Evolutionary conservation across 2,113 vertebrate species (phyloP).

Genomic region (Protomyctophum bolini): DNA sequence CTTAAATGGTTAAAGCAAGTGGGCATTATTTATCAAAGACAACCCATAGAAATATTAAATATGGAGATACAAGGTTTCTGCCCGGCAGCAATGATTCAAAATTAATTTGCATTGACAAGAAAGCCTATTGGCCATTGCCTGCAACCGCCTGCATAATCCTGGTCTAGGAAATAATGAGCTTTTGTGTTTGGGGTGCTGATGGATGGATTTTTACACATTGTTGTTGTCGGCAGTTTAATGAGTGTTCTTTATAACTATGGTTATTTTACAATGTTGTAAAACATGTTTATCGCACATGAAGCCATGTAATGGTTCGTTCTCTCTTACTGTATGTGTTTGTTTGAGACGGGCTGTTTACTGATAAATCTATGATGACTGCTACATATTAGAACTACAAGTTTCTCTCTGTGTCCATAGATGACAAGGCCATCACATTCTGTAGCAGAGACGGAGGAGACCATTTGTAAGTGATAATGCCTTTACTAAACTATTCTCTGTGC

Average conservation of each 20-base stretch:
- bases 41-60: too few species aligned
- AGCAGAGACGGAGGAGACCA: too few species aligned
- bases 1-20: too few species aligned
- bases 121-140: neutral
- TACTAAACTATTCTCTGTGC: too few species aligned
- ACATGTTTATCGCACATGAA: neutral
- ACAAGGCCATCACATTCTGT: too few species aligned
- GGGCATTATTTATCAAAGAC: too few species aligned
- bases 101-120: neutral
- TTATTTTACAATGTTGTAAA: slow-evolving; percentile 6
- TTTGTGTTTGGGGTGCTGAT: neutral
- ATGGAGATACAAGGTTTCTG: too few species aligned
- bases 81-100: neutral
- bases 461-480: too few species aligned
- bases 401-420: too few species aligned
- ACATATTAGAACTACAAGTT: too few species aligned
- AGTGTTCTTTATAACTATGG: neutral
- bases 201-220: neutral
- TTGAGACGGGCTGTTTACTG: slow-evolving; percentile 78
- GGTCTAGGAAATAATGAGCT: neutral
- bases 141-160: neutral
- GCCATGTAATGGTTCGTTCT: neutral
- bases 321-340: slow-evolving; percentile 1
- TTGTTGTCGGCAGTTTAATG: neutral
- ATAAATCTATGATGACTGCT: slow-evolving; percentile 74